Conservation (phyloP, 2,797 vertebrate genomes). For the Fratercula arctica region DNA sequence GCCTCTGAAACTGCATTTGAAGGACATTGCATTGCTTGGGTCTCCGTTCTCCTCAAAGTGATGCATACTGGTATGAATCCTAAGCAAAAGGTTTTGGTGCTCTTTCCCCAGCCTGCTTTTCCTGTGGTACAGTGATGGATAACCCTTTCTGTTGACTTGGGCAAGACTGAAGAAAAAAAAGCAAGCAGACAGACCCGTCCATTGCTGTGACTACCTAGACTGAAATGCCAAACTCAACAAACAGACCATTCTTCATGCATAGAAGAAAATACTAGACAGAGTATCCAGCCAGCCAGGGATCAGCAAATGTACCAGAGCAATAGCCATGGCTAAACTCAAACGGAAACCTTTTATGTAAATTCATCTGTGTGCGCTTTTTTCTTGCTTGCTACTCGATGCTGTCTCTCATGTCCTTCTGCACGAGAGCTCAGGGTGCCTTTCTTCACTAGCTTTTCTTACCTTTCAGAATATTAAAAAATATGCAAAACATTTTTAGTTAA, state of each 20-base stretch:
- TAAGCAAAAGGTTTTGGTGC: not conserved
- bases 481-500: not conserved
- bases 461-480: not conserved
- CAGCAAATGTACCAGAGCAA: not conserved
- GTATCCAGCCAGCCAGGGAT: not conserved
- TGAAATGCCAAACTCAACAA: not conserved
- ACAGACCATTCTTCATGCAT: not conserved
- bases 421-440: not conserved
- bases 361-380: not conserved
- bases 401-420: not conserved
- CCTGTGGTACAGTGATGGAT: not conserved
- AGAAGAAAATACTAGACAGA: not conserved
- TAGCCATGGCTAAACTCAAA: not conserved
- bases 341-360: not conserved
- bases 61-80: not conserved
- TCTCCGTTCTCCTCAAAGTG: not conserved
- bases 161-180: not conserved
- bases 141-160: constrained; percentile 18
- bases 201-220: not conserved
- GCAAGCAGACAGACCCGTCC: not conserved
- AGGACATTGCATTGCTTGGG: not conserved
- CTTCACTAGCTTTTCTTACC: not conserved
- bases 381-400: not conserved
- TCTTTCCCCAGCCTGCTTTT: not conserved
- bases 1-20: not conserved